Evolutionary conservation across 37 sponge, comb jelly and placozoan genomes (phyloP).

Genomic region (Halichondria panicea): DNA sequence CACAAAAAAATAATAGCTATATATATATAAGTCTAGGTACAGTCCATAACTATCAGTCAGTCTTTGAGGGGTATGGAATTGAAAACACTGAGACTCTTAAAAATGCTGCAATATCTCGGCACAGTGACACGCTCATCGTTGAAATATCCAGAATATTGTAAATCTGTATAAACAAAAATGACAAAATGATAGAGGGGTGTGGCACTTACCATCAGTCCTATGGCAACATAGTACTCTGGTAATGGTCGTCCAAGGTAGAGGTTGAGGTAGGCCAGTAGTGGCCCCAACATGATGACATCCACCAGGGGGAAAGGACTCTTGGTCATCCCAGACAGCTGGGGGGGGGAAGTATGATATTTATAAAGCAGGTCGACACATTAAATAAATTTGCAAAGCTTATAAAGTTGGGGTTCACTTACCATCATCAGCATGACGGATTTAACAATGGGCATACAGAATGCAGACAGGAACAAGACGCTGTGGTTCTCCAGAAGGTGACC

Average conservation of each 20-base stretch:
- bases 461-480: constrained; percentile 37
- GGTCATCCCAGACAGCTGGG: constrained; percentile 75
- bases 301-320: constrained; percentile 66
- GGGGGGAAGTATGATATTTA: background rate
- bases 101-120: constrained; percentile 6
- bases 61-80: background rate
- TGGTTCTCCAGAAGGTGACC: constrained; percentile 7
- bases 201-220: constrained; percentile 3
- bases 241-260: constrained; percentile 24
- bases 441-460: constrained; percentile 45
- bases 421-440: constrained; percentile 51
- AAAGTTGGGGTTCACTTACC: constrained; percentile 33
- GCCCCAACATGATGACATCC: constrained; percentile 74
- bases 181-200: background rate
- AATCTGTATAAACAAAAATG: background rate
- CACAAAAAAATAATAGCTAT: no score
- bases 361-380: background rate
- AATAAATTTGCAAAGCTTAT: background rate
- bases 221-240: constrained; percentile 13
- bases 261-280: constrained; percentile 51
- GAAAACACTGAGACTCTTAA: background rate
- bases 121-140: constrained; percentile 22
- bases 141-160: constrained; percentile 9
- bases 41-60: no score
- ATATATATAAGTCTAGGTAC: no score